Evolutionary conservation across 2,797 vertebrate genomes (phyloP), one percentile per base, ranked within the genome.

Genomic region (Mormyrus hasselquistii): DNA sequence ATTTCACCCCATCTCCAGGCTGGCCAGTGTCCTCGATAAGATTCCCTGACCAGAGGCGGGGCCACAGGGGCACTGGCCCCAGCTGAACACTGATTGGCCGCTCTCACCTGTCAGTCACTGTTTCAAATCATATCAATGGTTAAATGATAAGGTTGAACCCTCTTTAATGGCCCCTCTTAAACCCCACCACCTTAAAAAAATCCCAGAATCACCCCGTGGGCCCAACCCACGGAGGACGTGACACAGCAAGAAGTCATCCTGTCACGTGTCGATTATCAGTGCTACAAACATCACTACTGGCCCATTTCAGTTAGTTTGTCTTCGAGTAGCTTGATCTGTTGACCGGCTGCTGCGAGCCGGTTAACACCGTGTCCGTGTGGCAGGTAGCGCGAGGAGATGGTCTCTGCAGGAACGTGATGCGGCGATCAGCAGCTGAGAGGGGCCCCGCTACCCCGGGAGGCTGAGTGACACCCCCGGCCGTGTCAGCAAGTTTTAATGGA

Each of bases 401-500:
- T 38, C 4, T 73, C 65, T 16, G 34, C 65, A 4, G 65, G 65
- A 38, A 29, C 62, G 55, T 4, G 29, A 29, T 38, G 47, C n/a
- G 25, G 65, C 12, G 57, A 25, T 34, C 25, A 2, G 29, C 38
- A 47, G 14, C 19, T 41, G 53, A 25, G 59, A 25, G 53, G 14
- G 41, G 76, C 55, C 38, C 82, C 16, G 8, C 44, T 95, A 95
- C 92, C 94, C 94, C 88, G 91, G 93, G 52, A 92, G 93, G 93
- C 94, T 94, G 94, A 93, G 94, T 95, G 93, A 94, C 93, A 92
- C 83, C 90, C 93, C 94, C 93, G 94, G 93, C 95, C 94, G 96
- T 95, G 95, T 96, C 95, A 96, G 95, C 96, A 95, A 95, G 91
- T 96, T 95, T 95, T 96, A 96, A 96, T 95, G 94, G 93, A 92